Conservation (phyloP, 2,113 vertebrate species). For the Lophius piscatorius region DNA sequence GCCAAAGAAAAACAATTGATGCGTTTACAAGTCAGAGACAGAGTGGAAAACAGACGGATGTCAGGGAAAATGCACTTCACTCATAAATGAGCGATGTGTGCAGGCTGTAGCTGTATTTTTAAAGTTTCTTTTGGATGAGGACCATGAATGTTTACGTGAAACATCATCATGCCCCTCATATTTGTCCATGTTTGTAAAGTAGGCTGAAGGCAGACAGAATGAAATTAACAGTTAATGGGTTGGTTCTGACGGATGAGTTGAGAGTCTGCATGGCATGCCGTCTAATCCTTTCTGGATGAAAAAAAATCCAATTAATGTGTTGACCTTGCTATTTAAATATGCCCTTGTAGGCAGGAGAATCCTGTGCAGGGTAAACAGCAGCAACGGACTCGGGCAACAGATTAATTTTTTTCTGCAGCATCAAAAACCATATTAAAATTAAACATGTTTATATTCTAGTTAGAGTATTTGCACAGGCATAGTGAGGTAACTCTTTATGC, state of each 20-base stretch:
- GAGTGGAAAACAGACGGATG: not conserved
- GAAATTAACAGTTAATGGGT: slow-evolving; percentile 72
- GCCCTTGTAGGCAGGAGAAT: slow-evolving; percentile 49
- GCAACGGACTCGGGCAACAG: no score
- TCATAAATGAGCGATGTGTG: not conserved
- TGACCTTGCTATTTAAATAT: slow-evolving; percentile 70
- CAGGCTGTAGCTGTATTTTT: not conserved
- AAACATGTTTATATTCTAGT: slow-evolving; percentile 14
- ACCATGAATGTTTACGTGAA: not conserved
- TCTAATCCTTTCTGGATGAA: slow-evolving; percentile 66
- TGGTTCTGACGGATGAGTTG: slow-evolving; percentile 57
- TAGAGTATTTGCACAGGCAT: not conserved
- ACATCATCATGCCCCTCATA: slow-evolving; percentile 26
- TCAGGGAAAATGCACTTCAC: not conserved
- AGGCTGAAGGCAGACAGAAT: slow-evolving; percentile 59
- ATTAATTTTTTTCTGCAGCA: not conserved
- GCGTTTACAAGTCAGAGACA: slow-evolving; percentile 30
- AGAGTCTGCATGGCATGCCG: slow-evolving; percentile 46
- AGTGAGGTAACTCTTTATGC: slow-evolving; percentile 29
- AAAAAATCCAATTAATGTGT: slow-evolving; percentile 67
- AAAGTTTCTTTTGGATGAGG: not conserved
- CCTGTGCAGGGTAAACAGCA: slow-evolving; percentile 45
- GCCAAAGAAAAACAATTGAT: slow-evolving; percentile 31
- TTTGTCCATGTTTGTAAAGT: slow-evolving; percentile 36
- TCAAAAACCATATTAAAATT: slow-evolving; percentile 23